Evolutionary conservation across 1,140 invertebrate species (phyloP), one percentile per base, ranked within the genome.

Genomic region (Drosophila suzukii): DNA sequence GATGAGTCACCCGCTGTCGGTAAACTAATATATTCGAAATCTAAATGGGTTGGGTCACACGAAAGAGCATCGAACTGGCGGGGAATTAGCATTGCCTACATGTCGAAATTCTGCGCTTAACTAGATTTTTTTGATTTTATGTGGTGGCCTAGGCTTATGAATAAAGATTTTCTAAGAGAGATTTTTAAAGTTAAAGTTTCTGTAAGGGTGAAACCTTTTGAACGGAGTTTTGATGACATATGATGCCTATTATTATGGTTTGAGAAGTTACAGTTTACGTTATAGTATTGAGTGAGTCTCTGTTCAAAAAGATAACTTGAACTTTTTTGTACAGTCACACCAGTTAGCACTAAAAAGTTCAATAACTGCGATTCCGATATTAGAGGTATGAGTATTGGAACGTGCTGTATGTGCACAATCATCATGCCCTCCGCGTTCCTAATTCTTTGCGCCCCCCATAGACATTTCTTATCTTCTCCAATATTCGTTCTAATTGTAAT

Each of bases 401-500:
- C 67, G 67, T 71, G 67, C 51, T 49, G 10, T 71, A 36, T 71
- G 17, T 41, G 5, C 10, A 17, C 15, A 58, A 71, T 71, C 65
- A 58, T 67, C 65, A 6, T 11, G 5, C 30, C 36, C 36, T 10
- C 17, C 51, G 7, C n/a, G 1, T 44, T 15, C 4, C 27, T 20
- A 49, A 60, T 43, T 39, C 44, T 24, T 58, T 34, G 34, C n/a
- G 15, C 44, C 36, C 55, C 39, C 63, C 20, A 34, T 27, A 24
- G 50, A 27, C 49, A 11, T 30, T 17, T 50, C 41, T 71, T 71
- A 71, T 71, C 67, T 60, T 17, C 24, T 34, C 15, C 15, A n/a
- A 46, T 27, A 47, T 60, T 41, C 55, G 24, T 53, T 73, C 24
- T 53, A 72, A 73, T 73, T 73, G 27, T 46, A 61, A 72, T 73